Evolutionary conservation across 2,113 vertebrate species (phyloP).

Genomic region (Mormyrus iriodes): DNA sequence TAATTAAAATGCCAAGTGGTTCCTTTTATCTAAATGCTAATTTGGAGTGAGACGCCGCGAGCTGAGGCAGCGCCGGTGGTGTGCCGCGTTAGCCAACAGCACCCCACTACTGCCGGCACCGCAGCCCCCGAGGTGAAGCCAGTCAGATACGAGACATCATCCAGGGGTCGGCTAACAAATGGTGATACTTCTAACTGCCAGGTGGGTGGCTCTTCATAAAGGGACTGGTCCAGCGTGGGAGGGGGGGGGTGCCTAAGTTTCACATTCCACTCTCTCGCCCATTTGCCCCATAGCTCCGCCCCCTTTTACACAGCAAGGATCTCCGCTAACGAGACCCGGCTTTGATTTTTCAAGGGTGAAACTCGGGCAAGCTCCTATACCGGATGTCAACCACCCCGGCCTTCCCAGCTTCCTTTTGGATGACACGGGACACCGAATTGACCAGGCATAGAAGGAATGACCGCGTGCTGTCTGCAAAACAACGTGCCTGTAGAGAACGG

Average conservation of each 20-base stretch:
- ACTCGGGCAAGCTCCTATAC: not conserved
- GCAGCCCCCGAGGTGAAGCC: not conserved
- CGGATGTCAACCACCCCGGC: not conserved
- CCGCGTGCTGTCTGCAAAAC: not conserved
- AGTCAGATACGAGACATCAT: not conserved
- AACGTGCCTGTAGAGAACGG: not conserved
- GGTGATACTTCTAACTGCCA: too few relatives aligned
- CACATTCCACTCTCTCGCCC: not conserved
- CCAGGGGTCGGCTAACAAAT: not conserved
- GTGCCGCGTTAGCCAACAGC: not conserved
- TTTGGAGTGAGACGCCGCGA: constrained; percentile 45
- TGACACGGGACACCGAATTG: not conserved
- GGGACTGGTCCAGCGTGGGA: not conserved
- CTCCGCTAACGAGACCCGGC: not conserved
- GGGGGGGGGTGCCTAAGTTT: not conserved
- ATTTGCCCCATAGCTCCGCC: not conserved
- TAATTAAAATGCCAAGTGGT: constrained; percentile 61
- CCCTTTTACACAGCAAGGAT: not conserved
- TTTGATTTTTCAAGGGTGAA: not conserved
- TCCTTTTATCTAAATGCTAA: constrained; percentile 61
- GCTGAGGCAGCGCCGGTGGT: constrained; percentile 22
- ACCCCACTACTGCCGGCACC: not conserved
- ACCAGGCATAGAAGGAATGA: not conserved
- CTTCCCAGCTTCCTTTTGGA: not conserved
- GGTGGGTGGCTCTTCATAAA: not conserved